Conservation (phyloP, 1,140 invertebrate species). For the Cyphomyrmex costatus region DNA sequence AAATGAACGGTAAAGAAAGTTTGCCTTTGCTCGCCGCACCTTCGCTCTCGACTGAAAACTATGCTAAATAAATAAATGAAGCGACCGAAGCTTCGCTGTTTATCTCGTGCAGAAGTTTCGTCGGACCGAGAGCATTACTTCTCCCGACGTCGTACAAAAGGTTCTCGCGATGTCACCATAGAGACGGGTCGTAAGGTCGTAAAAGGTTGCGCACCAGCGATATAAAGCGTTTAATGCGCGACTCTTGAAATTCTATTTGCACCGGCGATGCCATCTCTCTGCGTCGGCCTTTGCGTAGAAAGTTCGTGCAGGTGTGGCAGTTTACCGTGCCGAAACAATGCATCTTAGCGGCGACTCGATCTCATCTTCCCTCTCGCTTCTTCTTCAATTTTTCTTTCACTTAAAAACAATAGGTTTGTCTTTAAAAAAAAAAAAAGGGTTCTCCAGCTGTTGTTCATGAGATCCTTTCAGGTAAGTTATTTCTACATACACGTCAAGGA, state of each 20-base stretch:
- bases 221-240: constrained; percentile 76
- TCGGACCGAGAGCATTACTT: constrained; percentile 66
- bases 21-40: background rate
- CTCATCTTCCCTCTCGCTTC: constrained; percentile 1
- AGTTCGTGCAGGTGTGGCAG: constrained; percentile 69
- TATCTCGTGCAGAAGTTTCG: constrained; percentile 62
- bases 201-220: constrained; percentile 74
- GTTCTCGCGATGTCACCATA: constrained; percentile 75
- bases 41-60: constrained; percentile 35
- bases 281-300: constrained; percentile 61
- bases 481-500: constrained; percentile 30
- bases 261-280: constrained; percentile 62
- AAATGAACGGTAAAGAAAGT: constrained; percentile 33
- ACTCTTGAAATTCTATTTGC: constrained; percentile 79
- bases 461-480: background rate
- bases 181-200: constrained; percentile 76
- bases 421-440: constrained; percentile 6
- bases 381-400: constrained; percentile 34
- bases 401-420: constrained; percentile 30
- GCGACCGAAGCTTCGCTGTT: constrained; percentile 45
- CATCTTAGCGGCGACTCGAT: constrained; percentile 19
- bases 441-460: background rate
- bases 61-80: constrained; percentile 50
- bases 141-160: constrained; percentile 69
- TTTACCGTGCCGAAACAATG: constrained; percentile 67